Percentiles rank a stretch among this genome's conserved stretches.
These are phyloP conservation scores for Lasioglossum calceatum DNA, from an alignment of 2,888 invertebrate species.

Conservation along the genomic window DNA sequence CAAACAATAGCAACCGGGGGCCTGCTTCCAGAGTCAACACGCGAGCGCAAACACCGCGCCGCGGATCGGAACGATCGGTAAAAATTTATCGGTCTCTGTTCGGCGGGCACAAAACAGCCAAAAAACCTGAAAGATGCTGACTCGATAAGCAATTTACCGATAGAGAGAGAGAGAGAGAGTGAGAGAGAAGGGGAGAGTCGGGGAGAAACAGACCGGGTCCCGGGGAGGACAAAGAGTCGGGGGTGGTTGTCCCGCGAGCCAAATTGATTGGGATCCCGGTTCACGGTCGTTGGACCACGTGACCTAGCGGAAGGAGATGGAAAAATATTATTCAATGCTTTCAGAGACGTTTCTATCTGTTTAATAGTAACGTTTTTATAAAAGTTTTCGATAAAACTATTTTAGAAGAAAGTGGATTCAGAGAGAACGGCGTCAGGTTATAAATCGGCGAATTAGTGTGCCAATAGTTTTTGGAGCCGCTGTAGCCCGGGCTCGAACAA, in stretches of 20 bases:
- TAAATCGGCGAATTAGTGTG: neutral
- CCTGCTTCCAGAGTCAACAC: neutral
- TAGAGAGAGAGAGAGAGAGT: slow-evolving; percentile 36
- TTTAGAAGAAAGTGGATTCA: neutral
- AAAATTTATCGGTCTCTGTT: slow-evolving; percentile 49
- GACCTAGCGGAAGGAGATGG: slow-evolving; percentile 44
- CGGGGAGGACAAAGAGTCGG: neutral
- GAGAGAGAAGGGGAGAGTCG: neutral
- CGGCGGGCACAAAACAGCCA: neutral
- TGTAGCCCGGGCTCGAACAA: neutral
- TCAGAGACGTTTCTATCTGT: neutral
- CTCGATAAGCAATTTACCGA: slow-evolving; percentile 66
- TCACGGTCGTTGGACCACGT: slow-evolving; percentile 46
- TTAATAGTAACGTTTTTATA: neutral
- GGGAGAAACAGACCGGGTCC: slow-evolving; percentile 27
- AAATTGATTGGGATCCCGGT: slow-evolving; percentile 71
- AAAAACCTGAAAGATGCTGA: slow-evolving; percentile 58
- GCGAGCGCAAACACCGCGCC: neutral
- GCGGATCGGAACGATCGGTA: slow-evolving; percentile 19
- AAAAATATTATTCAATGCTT: neutral
- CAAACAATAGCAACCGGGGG: neutral
- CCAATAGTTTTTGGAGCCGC: neutral
- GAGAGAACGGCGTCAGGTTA: neutral
- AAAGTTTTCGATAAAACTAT: neutral
- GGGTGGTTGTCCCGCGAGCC: neutral